Base-by-base conservation (phyloP, 2,888 invertebrate species). In the Monoplex corrugatus region DNA sequence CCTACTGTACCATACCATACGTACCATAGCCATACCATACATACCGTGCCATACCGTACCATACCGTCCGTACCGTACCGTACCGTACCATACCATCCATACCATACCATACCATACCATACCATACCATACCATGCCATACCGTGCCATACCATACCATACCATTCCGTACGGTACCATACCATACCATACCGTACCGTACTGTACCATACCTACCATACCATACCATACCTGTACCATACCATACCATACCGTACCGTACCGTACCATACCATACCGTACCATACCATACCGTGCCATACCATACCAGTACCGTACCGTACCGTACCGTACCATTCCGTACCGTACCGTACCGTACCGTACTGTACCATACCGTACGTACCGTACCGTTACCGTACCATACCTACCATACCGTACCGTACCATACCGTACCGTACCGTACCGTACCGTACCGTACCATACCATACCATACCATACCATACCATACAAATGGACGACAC, bases 111-210 rank as follows among this genome's bases (percentile, higher is more conserved):
- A 80, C 80, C 80, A 44, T 80, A 80, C 80, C 80, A 1, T 80
- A 43, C 80, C 80, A 44, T 80, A 80, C 80, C 43, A 43, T 80
- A 80, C 43, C 80, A 80, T 80, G 43, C 43, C 80, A 80, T 80
- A 44, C 43, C 80, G 40, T 80, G 8, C 80, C 80, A 80, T 80
- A 1, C 80, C 80, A 43, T 80, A 28, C 80, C 80, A 80, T 43
- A 2, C 80, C 83, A 83, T 83, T 28, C 83, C 83, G 28, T 45
- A 82, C 40, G n/a, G n/a, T n/a, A n/a, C n/a, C n/a, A n/a, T n/a
- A n/a, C n/a, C n/a, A n/a, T n/a, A n/a, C n/a, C n/a, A 45, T 82
- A 45, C 82, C 82, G 45, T 82, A 45, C 82, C 82, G 45, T 82
- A 32, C 82, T 45, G 45, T 45, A 45, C 45, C 82, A 45, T 82